phyloP scores from a whole-genome alignment of 1,140 invertebrate species.

The Pinna nobilis region DNA sequence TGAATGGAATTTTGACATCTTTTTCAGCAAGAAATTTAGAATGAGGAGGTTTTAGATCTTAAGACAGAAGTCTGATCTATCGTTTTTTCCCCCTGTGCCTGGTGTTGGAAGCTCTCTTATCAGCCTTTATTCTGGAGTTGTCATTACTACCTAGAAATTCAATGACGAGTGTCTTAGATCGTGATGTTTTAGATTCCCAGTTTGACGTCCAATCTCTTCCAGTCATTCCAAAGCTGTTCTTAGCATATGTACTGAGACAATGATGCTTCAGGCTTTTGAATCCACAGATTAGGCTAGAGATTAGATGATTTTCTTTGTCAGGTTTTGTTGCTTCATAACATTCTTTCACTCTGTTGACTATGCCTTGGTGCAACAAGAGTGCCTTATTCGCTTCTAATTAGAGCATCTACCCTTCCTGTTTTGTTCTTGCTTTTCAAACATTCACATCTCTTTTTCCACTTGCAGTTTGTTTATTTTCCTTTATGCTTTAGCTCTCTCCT shows the following conservation, averaged over 20 bases:
- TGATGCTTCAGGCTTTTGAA: neutral
- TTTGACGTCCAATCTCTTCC: neutral
- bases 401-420: neutral
- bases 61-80: conserved; percentile 11
- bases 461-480: neutral
- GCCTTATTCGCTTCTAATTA: too few species aligned
- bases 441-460: neutral
- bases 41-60: conserved; percentile 24
- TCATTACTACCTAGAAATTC: conserved; percentile 23
- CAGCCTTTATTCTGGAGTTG: too few species aligned
- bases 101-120: conserved; percentile 22
- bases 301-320: conserved; percentile 2
- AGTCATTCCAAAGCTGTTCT: neutral
- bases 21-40: conserved; percentile 28
- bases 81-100: conserved; percentile 17
- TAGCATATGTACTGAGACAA: neutral
- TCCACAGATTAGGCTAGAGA: neutral
- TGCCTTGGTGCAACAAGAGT: too few species aligned
- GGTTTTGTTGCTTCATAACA: neutral
- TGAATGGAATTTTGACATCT: conserved; percentile 11
- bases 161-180: neutral
- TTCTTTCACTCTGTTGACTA: too few species aligned
- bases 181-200: neutral
- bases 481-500: conserved; percentile 7
- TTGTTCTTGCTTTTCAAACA: neutral